These are phyloP conservation scores for Aphidoletes aphidimyza DNA, from an alignment of 2,888 invertebrate species.

Conservation along the genomic window DNA sequence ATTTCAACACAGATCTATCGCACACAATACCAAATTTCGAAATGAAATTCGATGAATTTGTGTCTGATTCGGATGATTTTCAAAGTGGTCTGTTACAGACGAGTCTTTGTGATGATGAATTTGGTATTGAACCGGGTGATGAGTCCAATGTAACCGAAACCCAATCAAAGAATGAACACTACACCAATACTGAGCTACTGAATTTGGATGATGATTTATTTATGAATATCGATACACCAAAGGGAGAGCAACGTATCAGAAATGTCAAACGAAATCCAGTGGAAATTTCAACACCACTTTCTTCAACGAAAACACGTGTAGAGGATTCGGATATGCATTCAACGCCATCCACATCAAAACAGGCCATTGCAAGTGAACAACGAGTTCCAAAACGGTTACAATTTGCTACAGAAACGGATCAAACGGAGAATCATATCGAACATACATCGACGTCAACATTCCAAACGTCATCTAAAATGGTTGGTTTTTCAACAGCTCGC, in stretches of 20 bases:
- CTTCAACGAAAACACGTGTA: background rate
- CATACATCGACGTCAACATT: background rate
- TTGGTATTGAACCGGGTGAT: background rate
- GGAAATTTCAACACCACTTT: background rate
- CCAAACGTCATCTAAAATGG: background rate
- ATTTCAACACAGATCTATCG: background rate
- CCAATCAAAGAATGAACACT: background rate
- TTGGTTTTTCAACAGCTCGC: background rate
- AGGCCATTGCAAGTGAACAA: background rate
- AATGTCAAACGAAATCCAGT: background rate
- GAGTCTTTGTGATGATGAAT: background rate
- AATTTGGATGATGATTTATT: conserved; percentile 12
- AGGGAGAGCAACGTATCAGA: background rate
- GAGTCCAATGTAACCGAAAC: background rate
- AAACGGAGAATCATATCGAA: background rate
- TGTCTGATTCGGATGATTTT: background rate
- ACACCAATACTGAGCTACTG: background rate
- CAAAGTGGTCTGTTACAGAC: background rate
- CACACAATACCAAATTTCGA: background rate
- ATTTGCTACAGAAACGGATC: background rate
- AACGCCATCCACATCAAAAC: conserved; percentile 11
- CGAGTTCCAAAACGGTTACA: conserved; percentile 2
- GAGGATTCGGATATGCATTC: background rate
- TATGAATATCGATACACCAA: background rate
- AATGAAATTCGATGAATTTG: background rate